Percentiles rank a stretch among this genome's conserved stretches.
These are phyloP conservation scores for Trichoplusia ni DNA, from an alignment of 1,140 invertebrate genomes.

Conservation along the genomic window DNA sequence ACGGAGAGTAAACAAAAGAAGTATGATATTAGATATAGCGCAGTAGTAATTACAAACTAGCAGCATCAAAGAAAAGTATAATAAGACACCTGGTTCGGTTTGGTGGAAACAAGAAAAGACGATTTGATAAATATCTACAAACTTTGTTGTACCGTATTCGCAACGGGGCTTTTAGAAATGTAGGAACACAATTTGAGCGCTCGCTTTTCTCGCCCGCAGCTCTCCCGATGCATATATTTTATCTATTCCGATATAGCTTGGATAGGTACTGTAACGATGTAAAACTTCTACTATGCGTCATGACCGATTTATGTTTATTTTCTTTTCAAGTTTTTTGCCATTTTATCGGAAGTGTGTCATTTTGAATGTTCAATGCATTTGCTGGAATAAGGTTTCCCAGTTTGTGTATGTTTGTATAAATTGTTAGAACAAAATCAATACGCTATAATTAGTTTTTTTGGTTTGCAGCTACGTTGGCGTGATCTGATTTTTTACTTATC, in stretches of 20 bases:
- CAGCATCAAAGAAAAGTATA: not conserved
- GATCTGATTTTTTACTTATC: conserved; percentile 7
- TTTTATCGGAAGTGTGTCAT: not conserved
- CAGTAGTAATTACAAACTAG: conserved; percentile 18
- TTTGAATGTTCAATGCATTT: too few species aligned
- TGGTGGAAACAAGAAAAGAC: conserved; percentile 50
- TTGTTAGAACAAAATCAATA: too few species aligned
- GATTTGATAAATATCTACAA: conserved; percentile 67
- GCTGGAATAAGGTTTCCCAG: too few species aligned
- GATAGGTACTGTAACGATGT: conserved; percentile 8
- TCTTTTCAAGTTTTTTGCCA: not conserved
- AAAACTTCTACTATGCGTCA: conserved; percentile 11
- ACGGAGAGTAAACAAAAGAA: not conserved
- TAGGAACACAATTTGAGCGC: conserved; percentile 54
- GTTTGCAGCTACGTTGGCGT: not conserved
- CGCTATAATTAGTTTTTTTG: not conserved
- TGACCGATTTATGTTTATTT: not conserved
- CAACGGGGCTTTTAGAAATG: conserved; percentile 56
- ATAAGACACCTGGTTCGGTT: conserved; percentile 26
- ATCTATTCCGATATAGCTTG: conserved; percentile 13
- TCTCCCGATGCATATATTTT: conserved; percentile 41
- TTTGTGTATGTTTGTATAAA: too few species aligned
- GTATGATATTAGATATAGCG: not conserved
- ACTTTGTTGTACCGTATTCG: conserved; percentile 48
- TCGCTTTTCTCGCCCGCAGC: conserved; percentile 53